phyloP scores from a whole-genome alignment of 2,797 vertebrate genomes.

The Lepus townsendii region DNA sequence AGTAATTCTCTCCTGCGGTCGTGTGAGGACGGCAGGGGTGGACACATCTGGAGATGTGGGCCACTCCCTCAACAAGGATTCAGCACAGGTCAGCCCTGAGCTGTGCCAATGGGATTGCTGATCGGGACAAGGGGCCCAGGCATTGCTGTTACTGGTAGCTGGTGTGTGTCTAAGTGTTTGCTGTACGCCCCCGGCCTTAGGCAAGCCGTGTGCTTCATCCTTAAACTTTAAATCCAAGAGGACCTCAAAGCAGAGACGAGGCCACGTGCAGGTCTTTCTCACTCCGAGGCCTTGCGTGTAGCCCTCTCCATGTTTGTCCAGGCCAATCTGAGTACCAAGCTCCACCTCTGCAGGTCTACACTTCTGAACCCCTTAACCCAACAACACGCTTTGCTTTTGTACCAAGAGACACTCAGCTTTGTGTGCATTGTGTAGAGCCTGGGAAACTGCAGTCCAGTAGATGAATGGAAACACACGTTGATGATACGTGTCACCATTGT shows the following conservation, averaged over 20 bases:
- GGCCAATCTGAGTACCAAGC: background rate
- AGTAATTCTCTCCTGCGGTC: fast-evolving
- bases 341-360: background rate
- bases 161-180: fast-evolving
- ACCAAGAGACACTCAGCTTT: background rate
- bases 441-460: background rate
- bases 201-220: background rate
- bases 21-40: background rate
- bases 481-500: fast-evolving
- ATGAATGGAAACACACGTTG: background rate
- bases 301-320: background rate
- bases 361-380: background rate
- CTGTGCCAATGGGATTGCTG: background rate
- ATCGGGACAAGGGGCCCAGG: too few relatives aligned
- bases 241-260: background rate
- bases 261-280: too few relatives aligned
- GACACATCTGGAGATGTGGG: background rate
- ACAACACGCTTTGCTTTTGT: background rate
- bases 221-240: background rate
- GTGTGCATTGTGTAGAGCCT: background rate
- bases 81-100: fast-evolving
- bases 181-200: fast-evolving
- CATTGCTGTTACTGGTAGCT: background rate
- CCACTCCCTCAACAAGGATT: background rate
- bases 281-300: too few relatives aligned